Percentiles rank a stretch among this genome's conserved stretches.
phyloP scores from a whole-genome alignment of 53 echinoderm and acorn worm genomes.

The Stichopus horrens region DNA sequence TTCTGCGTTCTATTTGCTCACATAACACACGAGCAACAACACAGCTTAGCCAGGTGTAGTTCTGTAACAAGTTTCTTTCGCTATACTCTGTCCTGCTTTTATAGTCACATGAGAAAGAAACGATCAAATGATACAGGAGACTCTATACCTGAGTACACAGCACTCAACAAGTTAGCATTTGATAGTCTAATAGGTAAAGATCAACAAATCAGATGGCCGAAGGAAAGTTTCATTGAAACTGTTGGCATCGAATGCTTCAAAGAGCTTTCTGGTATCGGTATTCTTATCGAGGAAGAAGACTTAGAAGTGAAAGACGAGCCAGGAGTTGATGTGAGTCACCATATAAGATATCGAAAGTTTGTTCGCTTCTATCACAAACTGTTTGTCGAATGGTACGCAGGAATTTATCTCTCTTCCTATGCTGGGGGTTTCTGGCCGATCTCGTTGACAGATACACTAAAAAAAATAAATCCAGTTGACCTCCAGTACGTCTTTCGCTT shows the following conservation, averaged over 20 bases:
- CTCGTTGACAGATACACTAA: not conserved
- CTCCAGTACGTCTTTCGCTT: not conserved
- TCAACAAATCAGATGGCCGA: not conserved
- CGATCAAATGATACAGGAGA: too few relatives aligned
- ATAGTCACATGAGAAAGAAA: too few relatives aligned
- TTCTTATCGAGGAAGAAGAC: not conserved
- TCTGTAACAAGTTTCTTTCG: too few relatives aligned
- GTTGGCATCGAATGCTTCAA: not conserved
- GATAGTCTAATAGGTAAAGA: not conserved
- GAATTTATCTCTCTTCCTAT: not conserved
- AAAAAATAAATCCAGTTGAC: not conserved
- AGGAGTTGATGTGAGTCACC: too few relatives aligned
- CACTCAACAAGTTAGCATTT: not conserved
- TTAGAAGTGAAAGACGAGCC: too few relatives aligned
- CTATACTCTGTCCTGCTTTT: too few relatives aligned
- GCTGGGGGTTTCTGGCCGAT: not conserved
- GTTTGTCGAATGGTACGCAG: too few relatives aligned
- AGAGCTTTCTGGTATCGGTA: not conserved
- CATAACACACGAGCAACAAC: too few relatives aligned
- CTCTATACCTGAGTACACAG: not conserved
- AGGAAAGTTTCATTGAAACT: not conserved
- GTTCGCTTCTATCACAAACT: constrained; percentile 4
- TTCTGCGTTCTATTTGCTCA: too few relatives aligned
- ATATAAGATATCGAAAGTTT: not conserved
- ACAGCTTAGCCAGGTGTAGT: too few relatives aligned